phyloP scores from a whole-genome alignment of 2,113 vertebrate species.

The Chaenocephalus aceratus region DNA sequence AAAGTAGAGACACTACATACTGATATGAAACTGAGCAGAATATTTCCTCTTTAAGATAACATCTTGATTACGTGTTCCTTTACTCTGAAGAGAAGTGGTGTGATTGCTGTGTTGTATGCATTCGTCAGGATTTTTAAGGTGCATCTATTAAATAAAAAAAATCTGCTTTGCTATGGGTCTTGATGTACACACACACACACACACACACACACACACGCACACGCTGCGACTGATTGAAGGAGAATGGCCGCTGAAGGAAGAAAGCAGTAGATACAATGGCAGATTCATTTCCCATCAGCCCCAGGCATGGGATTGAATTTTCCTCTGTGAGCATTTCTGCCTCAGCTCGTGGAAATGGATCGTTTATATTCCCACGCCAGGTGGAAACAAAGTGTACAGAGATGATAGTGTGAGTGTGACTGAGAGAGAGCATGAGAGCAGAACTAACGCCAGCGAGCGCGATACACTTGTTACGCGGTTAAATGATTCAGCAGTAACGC shows the following conservation, averaged over 20 bases:
- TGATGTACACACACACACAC: slow-evolving; percentile 49
- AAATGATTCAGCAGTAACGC: slow-evolving; percentile 74
- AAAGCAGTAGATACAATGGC: slow-evolving; percentile 75
- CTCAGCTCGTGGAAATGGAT: slow-evolving; percentile 76
- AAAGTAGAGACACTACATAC: no score
- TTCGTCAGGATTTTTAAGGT: slow-evolving; percentile 17
- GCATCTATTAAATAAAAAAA: slow-evolving; percentile 53
- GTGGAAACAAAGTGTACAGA: slow-evolving; percentile 61
- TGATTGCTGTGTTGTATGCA: no score
- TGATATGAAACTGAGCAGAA: no score
- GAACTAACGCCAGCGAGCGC: slow-evolving; percentile 61
- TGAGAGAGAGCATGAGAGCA: slow-evolving; percentile 50
- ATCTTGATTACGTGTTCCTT: no score
- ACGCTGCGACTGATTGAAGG: slow-evolving; percentile 61
- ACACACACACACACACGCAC: no score
- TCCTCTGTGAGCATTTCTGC: slow-evolving; percentile 72
- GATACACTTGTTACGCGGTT: slow-evolving; percentile 72
- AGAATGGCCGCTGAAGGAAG: slow-evolving; percentile 74
- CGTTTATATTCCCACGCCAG: slow-evolving; percentile 72
- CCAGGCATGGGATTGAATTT: slow-evolving; percentile 80
- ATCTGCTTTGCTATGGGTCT: slow-evolving; percentile 38
- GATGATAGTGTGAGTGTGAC: slow-evolving; percentile 12
- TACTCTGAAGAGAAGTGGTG: no score
- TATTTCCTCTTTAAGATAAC: no score
- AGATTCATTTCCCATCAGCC: slow-evolving; percentile 82